Evolutionary conservation across 1,140 invertebrate genomes (phyloP), one percentile per base, ranked within the genome.

Genomic region (Drosophila nigrodunni): DNA sequence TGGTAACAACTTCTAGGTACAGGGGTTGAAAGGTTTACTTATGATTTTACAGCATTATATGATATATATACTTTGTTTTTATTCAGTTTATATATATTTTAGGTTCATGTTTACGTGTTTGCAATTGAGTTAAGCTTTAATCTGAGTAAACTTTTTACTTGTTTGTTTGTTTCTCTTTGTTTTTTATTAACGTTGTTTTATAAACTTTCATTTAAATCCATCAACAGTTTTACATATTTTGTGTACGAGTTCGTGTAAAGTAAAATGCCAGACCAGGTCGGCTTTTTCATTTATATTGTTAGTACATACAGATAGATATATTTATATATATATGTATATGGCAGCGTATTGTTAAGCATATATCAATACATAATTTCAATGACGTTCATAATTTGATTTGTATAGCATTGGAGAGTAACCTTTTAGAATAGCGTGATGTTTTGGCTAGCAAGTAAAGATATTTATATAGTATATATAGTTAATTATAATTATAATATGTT

Each of bases 1-100:
- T 65, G 62, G 67, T 87, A 87, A 83, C 80, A 88, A 87, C 52
- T 87, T 88, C 80, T 89, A 89, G 80, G 85, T 90, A 89, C 85
- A 81, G 77, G 65, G 70, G 66, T 77, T 71, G 49, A 67, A 68
- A 78, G 43, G 55, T 55, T 78, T 59, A 79, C 59, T 71, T 75
- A 65, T 58, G 30, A 70, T 79, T 65, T 74, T 65, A 69, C 61
- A 78, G 75, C 68, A 72, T 80, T 73, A 18, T 55, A 71, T 70
- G 10, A 43, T 72, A 21, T 59, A 55, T 60, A 46, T 59, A 13
- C 43, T 54, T 47, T 15, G 39, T 47, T 54, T 39, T 62, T 68
- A 44, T 58, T 34, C 30, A 46, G 35, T 73, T 37, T 41, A 62
- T 59, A 57, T 62, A 47, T 55, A 46, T 68, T 61, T 59, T 43